A percentile compares a stretch with the other conserved stretches of the same genome.
phyloP scores from a whole-genome alignment of 2,888 invertebrate species.

The Lagria hirta region DNA sequence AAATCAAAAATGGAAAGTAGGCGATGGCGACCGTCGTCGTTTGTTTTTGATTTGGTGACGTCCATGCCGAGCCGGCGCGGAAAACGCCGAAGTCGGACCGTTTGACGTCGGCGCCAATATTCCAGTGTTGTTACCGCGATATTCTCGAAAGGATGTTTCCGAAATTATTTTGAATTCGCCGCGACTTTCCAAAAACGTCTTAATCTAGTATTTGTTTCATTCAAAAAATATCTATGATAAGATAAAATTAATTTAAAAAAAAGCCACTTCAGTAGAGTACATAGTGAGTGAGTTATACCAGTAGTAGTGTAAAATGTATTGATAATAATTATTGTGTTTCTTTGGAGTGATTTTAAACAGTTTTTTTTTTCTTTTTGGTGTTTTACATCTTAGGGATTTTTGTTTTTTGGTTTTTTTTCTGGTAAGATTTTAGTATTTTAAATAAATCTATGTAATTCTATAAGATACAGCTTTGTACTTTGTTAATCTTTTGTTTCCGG shows the following conservation, averaged over 20 bases:
- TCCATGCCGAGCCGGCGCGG: conserved; percentile 36
- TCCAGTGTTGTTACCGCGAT: conserved; percentile 42
- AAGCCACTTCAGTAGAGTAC: too few relatives aligned
- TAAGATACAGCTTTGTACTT: conserved; percentile 28
- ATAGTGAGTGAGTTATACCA: too few relatives aligned
- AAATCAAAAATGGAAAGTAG: conserved; percentile 12
- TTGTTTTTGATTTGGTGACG: conserved; percentile 27
- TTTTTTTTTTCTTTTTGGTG: too few relatives aligned
- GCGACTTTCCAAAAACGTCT: conserved; percentile 6
- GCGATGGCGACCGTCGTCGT: conserved; percentile 17
- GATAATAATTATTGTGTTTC: too few relatives aligned
- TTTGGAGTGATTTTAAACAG: too few relatives aligned
- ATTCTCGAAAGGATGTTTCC: conserved; percentile 32
- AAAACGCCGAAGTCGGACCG: conserved; percentile 40
- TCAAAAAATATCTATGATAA: too few relatives aligned
- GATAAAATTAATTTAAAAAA: neutral
- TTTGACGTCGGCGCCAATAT: conserved; percentile 43
- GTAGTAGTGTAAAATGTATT: too few relatives aligned
- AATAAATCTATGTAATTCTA: too few relatives aligned
- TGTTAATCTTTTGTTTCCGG: conserved; percentile 34
- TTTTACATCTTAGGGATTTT: too few relatives aligned
- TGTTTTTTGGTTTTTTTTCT: too few relatives aligned
- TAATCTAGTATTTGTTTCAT: too few relatives aligned
- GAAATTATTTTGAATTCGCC: conserved; percentile 13
- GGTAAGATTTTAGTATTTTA: too few relatives aligned